phyloP scores from a whole-genome alignment of 2,888 invertebrate species.

The Tachina fera region DNA sequence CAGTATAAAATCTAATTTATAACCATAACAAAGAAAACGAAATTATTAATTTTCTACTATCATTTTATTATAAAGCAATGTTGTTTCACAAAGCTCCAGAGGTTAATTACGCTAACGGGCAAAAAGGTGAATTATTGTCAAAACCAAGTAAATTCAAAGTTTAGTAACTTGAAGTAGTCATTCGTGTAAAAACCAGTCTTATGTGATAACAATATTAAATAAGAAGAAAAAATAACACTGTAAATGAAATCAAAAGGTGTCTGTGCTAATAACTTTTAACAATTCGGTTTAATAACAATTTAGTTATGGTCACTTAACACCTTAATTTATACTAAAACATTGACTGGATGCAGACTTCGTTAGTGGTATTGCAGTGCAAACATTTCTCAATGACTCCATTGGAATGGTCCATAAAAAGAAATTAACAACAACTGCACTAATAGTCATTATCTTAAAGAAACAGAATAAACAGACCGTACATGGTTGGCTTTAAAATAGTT shows the following conservation, averaged over 20 bases:
- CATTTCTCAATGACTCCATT: conserved; percentile 57
- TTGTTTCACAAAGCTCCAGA: not conserved
- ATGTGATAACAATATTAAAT: conserved; percentile 14
- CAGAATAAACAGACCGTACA: conserved; percentile 35
- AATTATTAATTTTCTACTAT: not conserved
- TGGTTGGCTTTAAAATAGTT: conserved; percentile 27
- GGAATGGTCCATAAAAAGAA: conserved; percentile 62
- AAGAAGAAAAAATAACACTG: conserved; percentile 5
- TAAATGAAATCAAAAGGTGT: conserved; percentile 44
- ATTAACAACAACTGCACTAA: conserved; percentile 41
- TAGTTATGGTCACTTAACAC: conserved; percentile 64
- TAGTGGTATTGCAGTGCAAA: conserved; percentile 2
- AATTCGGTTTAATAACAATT: conserved; percentile 57
- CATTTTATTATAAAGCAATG: not conserved
- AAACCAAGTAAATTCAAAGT: conserved; percentile 41
- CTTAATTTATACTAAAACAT: conserved; percentile 49
- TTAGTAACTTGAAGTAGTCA: conserved; percentile 27
- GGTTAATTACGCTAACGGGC: conserved; percentile 19
- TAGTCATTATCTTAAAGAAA: conserved; percentile 38
- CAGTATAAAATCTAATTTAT: too few species aligned
- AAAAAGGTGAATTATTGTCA: conserved; percentile 37
- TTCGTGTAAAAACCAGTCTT: conserved; percentile 28
- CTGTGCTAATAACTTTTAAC: conserved; percentile 57
- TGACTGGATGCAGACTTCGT: conserved; percentile 20
- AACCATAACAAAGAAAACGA: not conserved